These are phyloP conservation scores for Nasonia oneida DNA, from an alignment of 2,888 invertebrate genomes.

Conservation along the genomic window DNA sequence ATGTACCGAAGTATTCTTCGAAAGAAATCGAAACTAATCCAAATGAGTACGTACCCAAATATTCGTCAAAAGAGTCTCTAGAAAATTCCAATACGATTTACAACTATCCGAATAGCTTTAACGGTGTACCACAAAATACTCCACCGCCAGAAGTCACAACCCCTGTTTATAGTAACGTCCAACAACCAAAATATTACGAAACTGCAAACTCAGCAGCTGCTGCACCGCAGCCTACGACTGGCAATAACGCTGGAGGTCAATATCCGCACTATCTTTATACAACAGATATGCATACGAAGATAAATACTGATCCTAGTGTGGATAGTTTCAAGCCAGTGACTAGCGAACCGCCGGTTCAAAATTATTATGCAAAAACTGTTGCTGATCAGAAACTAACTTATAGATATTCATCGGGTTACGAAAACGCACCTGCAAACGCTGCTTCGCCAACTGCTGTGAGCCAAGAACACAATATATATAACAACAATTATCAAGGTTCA, in stretches of 20 bases:
- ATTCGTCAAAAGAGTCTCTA: not conserved
- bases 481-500: not conserved
- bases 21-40: no score
- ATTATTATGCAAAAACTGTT: not conserved
- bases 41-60: not conserved
- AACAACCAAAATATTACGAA: not conserved
- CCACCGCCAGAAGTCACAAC: not conserved
- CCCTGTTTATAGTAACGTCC: not conserved
- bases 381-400: not conserved
- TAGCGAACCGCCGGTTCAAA: not conserved
- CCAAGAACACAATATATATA: not conserved
- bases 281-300: not conserved
- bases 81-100: not conserved
- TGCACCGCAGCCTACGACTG: not conserved
- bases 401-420: not conserved
- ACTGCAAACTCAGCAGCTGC: not conserved
- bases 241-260: not conserved
- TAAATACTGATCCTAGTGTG: not conserved
- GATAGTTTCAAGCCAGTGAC: not conserved
- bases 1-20: not conserved
- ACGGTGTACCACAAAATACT: not conserved
- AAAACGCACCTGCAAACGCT: not conserved
- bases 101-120: not conserved
- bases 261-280: not conserved
- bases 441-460: not conserved